These are phyloP conservation scores for Diplogasteroides magnus DNA, from an alignment of 1,140 invertebrate species.

Conservation along the genomic window DNA sequence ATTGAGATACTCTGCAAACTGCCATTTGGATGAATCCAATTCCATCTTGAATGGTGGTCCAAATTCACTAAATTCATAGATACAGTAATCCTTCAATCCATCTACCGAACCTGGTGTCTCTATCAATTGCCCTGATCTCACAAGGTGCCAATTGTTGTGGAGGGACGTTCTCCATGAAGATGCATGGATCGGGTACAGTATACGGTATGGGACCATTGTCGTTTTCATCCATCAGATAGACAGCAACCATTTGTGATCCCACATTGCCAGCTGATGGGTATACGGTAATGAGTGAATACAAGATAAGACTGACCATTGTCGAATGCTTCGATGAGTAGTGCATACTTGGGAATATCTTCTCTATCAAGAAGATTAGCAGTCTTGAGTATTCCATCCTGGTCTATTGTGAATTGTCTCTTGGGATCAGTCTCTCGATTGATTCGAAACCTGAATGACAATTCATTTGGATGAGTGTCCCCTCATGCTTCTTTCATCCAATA, in stretches of 20 bases:
- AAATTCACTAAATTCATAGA: slow-evolving; percentile 38
- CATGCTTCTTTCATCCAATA: not conserved
- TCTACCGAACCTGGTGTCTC: slow-evolving; percentile 39
- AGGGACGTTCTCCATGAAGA: slow-evolving; percentile 52
- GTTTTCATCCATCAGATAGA: slow-evolving; percentile 53
- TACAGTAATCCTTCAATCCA: not conserved
- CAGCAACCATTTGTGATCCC: slow-evolving; percentile 48
- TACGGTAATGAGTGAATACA: not conserved
- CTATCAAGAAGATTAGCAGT: slow-evolving; percentile 46
- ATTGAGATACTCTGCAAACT: slow-evolving; percentile 36
- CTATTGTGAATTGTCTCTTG: slow-evolving; percentile 54
- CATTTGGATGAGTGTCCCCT: not conserved
- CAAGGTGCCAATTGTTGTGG: slow-evolving; percentile 44
- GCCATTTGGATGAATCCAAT: slow-evolving; percentile 34
- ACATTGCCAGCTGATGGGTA: slow-evolving; percentile 43
- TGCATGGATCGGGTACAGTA: slow-evolving; percentile 47
- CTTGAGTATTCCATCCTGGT: slow-evolving; percentile 51
- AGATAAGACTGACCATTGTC: slow-evolving; percentile 49
- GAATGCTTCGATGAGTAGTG: slow-evolving; percentile 48
- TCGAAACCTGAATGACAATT: slow-evolving; percentile 44
- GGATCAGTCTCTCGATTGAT: slow-evolving; percentile 54
- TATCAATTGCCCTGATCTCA: slow-evolving; percentile 46
- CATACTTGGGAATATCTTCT: slow-evolving; percentile 49
- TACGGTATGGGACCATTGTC: slow-evolving; percentile 52
- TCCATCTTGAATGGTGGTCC: slow-evolving; percentile 51